Evolutionary conservation across 2,888 invertebrate genomes (phyloP).

Genomic region (Hyles lineata): DNA sequence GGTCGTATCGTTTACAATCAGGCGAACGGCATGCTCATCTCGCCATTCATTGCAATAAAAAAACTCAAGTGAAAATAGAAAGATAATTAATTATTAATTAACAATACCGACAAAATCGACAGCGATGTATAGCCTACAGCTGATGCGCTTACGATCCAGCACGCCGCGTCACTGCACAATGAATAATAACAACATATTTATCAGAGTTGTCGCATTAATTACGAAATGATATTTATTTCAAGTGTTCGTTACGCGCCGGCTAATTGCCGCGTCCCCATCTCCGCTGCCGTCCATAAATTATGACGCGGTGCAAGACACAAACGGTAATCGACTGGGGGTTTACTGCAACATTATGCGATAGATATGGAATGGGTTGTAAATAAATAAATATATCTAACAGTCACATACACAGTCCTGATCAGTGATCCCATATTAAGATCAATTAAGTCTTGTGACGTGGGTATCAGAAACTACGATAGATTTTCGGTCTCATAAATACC

Average conservation of each 20-base stretch:
- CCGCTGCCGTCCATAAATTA: constrained; percentile 78
- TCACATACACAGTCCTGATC: no score
- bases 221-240: constrained; percentile 81
- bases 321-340: constrained; percentile 33
- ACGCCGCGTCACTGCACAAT: constrained; percentile 15
- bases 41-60: no score
- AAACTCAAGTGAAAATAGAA: no score
- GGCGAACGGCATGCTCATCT: no score
- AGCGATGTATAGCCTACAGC: background rate
- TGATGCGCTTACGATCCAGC: background rate
- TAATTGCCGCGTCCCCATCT: constrained; percentile 80
- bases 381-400: no score
- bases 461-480: background rate
- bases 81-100: background rate
- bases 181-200: constrained; percentile 65
- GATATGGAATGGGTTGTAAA: background rate
- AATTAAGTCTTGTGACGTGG: no score
- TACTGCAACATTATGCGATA: background rate
- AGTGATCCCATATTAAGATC: no score
- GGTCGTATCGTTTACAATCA: no score
- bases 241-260: constrained; percentile 80
- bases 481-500: background rate
- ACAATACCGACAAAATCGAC: background rate
- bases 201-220: constrained; percentile 72
- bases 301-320: constrained; percentile 55